These are phyloP conservation scores for Abrostola tripartita DNA, from an alignment of 2,888 invertebrate species.

Conservation along the genomic window DNA sequence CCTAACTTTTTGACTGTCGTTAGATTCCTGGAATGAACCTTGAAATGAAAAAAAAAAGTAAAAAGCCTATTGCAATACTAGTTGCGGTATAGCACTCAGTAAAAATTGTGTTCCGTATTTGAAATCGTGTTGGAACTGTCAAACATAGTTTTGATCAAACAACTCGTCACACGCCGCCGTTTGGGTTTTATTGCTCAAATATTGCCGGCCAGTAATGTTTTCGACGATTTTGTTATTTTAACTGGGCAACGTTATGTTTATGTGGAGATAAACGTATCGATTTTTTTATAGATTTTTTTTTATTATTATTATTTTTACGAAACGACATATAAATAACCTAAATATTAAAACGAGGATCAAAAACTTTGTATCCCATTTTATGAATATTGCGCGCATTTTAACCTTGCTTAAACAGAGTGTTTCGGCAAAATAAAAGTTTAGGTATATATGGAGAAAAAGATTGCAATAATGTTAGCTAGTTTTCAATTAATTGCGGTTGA, in stretches of 20 bases:
- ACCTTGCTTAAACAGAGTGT: too few species aligned
- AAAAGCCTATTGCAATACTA: background rate
- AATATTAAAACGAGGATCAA: too few species aligned
- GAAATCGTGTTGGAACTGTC: background rate
- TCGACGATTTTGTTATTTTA: slow-evolving; percentile 8
- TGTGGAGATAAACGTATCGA: background rate
- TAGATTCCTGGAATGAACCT: background rate
- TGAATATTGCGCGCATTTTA: too few species aligned
- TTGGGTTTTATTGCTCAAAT: slow-evolving; percentile 13
- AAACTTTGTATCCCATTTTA: too few species aligned
- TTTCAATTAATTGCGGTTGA: too few species aligned
- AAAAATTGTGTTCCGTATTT: slow-evolving; percentile 12
- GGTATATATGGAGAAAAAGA: too few species aligned
- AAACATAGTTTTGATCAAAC: slow-evolving; percentile 9
- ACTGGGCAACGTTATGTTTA: background rate
- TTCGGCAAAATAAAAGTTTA: too few species aligned
- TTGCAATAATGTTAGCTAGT: too few species aligned
- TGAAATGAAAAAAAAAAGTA: background rate
- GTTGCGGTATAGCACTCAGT: background rate
- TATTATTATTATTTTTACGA: background rate
- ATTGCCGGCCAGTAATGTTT: slow-evolving; percentile 1
- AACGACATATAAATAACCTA: too few species aligned
- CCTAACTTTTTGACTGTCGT: background rate
- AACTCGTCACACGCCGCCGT: slow-evolving; percentile 1
- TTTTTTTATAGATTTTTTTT: background rate